These are phyloP conservation scores for Nyctibius grandis DNA, from an alignment of 2,797 vertebrate species.

Conservation along the genomic window DNA sequence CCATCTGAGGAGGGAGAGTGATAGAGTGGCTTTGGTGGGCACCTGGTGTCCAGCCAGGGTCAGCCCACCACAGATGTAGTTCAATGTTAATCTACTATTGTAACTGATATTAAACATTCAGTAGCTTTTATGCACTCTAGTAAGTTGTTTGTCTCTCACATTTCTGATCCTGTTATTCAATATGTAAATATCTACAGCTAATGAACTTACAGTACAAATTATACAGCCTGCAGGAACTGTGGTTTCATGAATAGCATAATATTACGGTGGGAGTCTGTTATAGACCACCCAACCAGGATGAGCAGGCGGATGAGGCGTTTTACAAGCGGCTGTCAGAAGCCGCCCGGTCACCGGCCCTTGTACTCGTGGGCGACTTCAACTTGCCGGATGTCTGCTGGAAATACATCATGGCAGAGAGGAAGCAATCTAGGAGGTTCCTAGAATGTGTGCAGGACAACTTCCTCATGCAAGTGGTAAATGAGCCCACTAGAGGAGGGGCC, in stretches of 20 bases:
- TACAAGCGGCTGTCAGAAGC: no score
- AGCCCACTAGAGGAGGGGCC: no score
- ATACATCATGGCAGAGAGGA: no score
- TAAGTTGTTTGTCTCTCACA: background rate
- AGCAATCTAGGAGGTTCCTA: no score
- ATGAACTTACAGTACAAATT: conserved; percentile 8
- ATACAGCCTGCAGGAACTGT: background rate
- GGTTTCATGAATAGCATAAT: background rate
- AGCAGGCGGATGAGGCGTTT: no score
- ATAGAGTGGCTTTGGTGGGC: background rate
- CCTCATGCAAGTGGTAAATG: no score
- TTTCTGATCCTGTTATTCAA: background rate
- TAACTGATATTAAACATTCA: background rate
- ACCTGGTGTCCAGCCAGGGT: background rate
- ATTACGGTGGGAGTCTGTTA: no score
- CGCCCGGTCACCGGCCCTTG: no score
- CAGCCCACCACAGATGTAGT: background rate
- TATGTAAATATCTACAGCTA: conserved; percentile 2
- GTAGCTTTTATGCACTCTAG: background rate
- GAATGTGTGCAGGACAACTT: no score
- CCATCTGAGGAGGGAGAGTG: background rate
- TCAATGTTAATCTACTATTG: background rate
- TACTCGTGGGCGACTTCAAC: no score
- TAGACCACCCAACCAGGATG: no score
- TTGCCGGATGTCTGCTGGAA: no score